phyloP scores from a whole-genome alignment of 2,888 invertebrate species.

The Chironomus tentans region DNA sequence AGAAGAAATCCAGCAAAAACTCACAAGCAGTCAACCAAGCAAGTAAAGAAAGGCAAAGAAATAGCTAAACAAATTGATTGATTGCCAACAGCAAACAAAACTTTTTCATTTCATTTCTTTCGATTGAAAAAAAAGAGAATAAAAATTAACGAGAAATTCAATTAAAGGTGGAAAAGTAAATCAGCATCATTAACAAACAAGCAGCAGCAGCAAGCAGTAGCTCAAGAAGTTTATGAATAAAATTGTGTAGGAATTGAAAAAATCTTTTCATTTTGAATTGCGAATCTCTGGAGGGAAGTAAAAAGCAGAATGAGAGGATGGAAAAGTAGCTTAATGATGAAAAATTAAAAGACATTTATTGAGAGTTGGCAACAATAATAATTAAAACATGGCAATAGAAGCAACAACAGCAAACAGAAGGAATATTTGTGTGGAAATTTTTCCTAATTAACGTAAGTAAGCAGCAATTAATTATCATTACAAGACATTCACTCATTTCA shows the following conservation, averaged over 20 bases:
- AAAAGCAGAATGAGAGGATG: background rate
- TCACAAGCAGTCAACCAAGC: no score
- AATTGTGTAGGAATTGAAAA: background rate
- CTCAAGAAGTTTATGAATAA: no score
- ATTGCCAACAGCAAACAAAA: background rate
- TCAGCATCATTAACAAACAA: no score
- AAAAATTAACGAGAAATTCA: background rate
- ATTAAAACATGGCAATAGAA: background rate
- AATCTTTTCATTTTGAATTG: background rate
- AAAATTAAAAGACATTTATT: background rate
- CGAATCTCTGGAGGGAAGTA: background rate
- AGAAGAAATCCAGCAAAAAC: background rate
- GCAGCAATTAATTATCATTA: conserved; percentile 8
- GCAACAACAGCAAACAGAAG: background rate
- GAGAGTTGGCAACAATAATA: background rate
- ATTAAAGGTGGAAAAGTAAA: background rate
- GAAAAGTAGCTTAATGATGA: background rate
- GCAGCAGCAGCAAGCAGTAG: no score
- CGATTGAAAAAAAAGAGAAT: background rate
- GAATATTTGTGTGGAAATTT: background rate
- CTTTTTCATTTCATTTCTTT: background rate
- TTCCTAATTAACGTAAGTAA: conserved; percentile 7
- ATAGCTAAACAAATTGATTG: background rate
- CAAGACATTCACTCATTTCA: background rate
- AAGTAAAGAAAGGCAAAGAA: background rate